phyloP scores from a whole-genome alignment of 2,797 vertebrate species.

The Myiothlypis chrysogaster region DNA sequence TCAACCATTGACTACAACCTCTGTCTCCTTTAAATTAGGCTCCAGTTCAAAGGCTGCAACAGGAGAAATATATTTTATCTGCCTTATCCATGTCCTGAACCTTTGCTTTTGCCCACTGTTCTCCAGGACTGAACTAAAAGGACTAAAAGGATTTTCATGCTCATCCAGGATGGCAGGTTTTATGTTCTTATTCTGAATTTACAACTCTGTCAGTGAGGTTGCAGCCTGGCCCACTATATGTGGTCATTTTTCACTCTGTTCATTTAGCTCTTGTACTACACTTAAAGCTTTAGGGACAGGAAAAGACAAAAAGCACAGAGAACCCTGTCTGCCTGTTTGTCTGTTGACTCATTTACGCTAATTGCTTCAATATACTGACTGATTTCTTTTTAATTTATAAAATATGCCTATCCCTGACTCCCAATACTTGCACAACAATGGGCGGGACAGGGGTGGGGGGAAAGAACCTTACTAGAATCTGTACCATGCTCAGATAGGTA shows the following conservation, averaged over 20 bases:
- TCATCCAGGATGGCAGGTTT: not conserved
- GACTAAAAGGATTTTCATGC: not conserved
- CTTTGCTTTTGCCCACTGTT: not conserved
- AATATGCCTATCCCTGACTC: not conserved
- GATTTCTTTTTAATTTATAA: slow-evolving; percentile 53
- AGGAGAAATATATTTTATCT: not conserved
- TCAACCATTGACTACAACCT: not conserved
- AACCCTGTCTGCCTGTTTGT: slow-evolving; percentile 4
- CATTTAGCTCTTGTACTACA: slow-evolving; percentile 23
- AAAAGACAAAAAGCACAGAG: not conserved
- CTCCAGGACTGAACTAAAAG: not conserved
- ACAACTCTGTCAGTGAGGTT: not conserved
- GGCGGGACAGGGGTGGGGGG: accelerated
- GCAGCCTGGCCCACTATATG: not conserved
- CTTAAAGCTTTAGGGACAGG: not conserved
- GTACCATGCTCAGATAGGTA: not conserved
- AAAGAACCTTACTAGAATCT: not conserved
- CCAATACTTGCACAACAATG: not conserved
- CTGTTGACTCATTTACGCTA: slow-evolving; percentile 41
- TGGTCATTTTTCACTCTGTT: slow-evolving; percentile 55
- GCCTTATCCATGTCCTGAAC: not conserved
- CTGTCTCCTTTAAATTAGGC: not conserved
- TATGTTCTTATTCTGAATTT: slow-evolving; percentile 28
- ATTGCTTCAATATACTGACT: slow-evolving; percentile 27
- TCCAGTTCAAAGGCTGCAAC: not conserved